Conservation (phyloP, 2,888 invertebrate species). For the Chrysotoxum bicinctum region DNA sequence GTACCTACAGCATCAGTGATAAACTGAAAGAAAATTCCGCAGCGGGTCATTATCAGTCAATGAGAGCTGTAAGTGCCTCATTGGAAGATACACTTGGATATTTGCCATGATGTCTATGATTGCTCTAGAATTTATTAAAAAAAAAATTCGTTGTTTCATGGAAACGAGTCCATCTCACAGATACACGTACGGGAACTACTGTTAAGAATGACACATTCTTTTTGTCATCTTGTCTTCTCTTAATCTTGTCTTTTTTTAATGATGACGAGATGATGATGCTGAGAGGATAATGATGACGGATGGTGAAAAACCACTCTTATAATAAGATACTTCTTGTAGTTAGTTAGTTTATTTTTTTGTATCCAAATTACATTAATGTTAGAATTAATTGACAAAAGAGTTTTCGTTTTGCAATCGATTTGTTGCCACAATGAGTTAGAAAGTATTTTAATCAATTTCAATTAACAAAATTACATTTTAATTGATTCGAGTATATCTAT, state of each 20-base stretch:
- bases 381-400: constrained; percentile 7
- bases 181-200: neutral
- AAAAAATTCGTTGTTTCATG: neutral
- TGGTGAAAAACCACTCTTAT: neutral
- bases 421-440: constrained; percentile 54
- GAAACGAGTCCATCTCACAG: constrained; percentile 17
- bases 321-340: neutral
- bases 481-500: neutral
- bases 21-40: constrained; percentile 61
- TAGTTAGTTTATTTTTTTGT: neutral
- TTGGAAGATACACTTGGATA: constrained; percentile 82
- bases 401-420: constrained; percentile 69
- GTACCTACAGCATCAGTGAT: constrained; percentile 70
- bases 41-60: constrained; percentile 80
- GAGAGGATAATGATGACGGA: neutral
- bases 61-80: constrained; percentile 81
- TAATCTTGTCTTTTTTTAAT: neutral
- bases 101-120: constrained; percentile 78
- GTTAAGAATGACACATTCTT: constrained; percentile 3
- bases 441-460: constrained; percentile 52
- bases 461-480: constrained; percentile 22
- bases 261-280: neutral
- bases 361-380: neutral
- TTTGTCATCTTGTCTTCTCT: neutral
- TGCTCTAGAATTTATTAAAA: neutral